Conservation (phyloP, 2,888 invertebrate genomes). For the Calliphora vomitoria region DNA sequence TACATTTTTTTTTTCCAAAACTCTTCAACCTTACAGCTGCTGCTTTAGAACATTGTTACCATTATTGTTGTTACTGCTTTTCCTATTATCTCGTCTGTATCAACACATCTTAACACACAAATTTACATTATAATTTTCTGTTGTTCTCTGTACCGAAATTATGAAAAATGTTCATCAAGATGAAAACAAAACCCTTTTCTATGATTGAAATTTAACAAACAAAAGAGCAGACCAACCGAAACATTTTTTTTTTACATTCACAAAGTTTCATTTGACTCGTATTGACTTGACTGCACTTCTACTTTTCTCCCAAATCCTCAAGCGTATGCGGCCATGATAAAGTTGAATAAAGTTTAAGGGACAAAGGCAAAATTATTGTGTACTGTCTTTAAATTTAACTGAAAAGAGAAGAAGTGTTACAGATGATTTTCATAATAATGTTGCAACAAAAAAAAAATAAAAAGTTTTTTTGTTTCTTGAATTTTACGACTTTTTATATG, state of each 20-base stretch:
- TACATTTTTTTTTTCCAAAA: not conserved
- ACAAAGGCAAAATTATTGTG: slow-evolving; percentile 1
- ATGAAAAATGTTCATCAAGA: slow-evolving; percentile 12
- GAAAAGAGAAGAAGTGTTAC: not conserved
- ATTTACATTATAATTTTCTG: slow-evolving; percentile 3
- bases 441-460: not conserved
- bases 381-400: not conserved
- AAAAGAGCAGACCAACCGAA: slow-evolving; percentile 13
- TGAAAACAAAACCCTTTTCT: slow-evolving; percentile 20
- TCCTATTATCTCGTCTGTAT: not conserved
- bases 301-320: slow-evolving; percentile 5
- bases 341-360: not conserved
- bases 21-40: not conserved
- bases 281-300: not conserved
- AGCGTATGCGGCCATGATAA: not conserved
- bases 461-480: not conserved
- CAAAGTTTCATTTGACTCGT: slow-evolving; percentile 15
- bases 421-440: not conserved
- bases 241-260: slow-evolving; percentile 2
- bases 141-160: not conserved
- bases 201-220: slow-evolving; percentile 20
- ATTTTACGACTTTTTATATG: slow-evolving; percentile 11
- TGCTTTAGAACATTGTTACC: not conserved
- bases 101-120: not conserved
- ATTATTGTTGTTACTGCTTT: not conserved